Conservation (phyloP, 2,888 invertebrate species). For the Clanis bilineata region DNA sequence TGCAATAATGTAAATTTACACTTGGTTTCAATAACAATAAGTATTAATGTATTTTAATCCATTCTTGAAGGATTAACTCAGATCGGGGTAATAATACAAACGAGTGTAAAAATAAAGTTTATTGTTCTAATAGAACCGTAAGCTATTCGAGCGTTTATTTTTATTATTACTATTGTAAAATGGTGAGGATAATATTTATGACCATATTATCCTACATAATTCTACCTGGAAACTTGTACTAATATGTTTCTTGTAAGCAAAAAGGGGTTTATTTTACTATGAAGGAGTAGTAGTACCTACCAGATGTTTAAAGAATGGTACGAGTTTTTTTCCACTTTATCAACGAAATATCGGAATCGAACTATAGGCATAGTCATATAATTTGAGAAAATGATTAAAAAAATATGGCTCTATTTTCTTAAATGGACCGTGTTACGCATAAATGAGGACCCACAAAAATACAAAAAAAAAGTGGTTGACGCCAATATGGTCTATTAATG, state of each 20-base stretch:
- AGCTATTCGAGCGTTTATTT: not conserved
- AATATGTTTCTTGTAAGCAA: slow-evolving; percentile 13
- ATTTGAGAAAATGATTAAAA: too few species aligned
- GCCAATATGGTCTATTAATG: too few species aligned
- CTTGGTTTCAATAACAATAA: too few species aligned
- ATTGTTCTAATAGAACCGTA: not conserved
- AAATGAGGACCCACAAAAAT: too few species aligned
- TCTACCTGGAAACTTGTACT: slow-evolving; percentile 1
- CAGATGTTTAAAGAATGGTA: not conserved
- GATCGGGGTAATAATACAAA: not conserved
- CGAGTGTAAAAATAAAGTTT: not conserved
- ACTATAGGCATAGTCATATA: too few species aligned
- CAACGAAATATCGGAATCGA: too few species aligned
- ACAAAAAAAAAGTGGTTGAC: too few species aligned
- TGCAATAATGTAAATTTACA: too few species aligned
- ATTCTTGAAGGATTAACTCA: not conserved
- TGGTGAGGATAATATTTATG: not conserved
- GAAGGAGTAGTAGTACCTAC: too few species aligned
- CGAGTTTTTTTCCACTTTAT: too few species aligned
- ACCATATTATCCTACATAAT: not conserved
- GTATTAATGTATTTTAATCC: not conserved
- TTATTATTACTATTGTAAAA: not conserved
- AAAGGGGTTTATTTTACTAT: not conserved
- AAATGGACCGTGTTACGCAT: too few species aligned
- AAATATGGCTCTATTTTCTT: too few species aligned